Conservation (phyloP, 2,888 invertebrate species). For the Chaitophorus viminalis region DNA sequence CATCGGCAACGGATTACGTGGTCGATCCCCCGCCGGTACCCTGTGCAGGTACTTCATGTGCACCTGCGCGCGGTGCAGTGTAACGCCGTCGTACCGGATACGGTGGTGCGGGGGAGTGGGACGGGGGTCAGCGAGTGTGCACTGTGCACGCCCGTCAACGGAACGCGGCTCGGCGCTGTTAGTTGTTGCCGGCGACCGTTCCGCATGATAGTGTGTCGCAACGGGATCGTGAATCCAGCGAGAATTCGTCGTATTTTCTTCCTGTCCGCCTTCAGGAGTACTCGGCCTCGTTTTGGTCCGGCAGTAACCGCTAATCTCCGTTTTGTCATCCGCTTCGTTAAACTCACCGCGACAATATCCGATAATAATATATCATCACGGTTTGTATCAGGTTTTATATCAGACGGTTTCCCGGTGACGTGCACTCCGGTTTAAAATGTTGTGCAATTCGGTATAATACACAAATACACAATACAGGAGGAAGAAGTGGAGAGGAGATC, state of each 20-base stretch:
- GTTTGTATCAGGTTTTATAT: too few relatives aligned
- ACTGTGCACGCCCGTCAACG: conserved; percentile 55
- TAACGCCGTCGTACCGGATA: not conserved
- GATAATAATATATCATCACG: too few relatives aligned
- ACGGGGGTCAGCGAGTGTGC: not conserved
- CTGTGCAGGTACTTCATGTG: not conserved
- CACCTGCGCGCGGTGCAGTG: not conserved
- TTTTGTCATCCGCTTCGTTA: not conserved
- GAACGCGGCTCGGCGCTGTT: conserved; percentile 31
- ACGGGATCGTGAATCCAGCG: not conserved
- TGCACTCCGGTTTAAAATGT: too few relatives aligned
- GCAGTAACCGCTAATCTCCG: not conserved
- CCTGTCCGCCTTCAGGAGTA: not conserved
- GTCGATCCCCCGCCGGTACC: not conserved
- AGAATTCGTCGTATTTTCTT: not conserved
- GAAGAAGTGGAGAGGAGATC: too few relatives aligned
- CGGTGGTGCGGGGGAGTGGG: not conserved
- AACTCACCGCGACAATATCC: not conserved
- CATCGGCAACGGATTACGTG: not conserved
- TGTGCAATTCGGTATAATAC: too few relatives aligned
- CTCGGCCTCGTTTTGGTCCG: not conserved
- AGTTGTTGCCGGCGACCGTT: not conserved
- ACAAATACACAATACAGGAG: too few relatives aligned
- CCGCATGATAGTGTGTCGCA: not conserved
- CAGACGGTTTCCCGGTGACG: too few relatives aligned